A percentile compares a stretch with the other conserved stretches of the same genome.
Conservation (phyloP, 2,797 vertebrate genomes). For the Chelonia mydas region DNA sequence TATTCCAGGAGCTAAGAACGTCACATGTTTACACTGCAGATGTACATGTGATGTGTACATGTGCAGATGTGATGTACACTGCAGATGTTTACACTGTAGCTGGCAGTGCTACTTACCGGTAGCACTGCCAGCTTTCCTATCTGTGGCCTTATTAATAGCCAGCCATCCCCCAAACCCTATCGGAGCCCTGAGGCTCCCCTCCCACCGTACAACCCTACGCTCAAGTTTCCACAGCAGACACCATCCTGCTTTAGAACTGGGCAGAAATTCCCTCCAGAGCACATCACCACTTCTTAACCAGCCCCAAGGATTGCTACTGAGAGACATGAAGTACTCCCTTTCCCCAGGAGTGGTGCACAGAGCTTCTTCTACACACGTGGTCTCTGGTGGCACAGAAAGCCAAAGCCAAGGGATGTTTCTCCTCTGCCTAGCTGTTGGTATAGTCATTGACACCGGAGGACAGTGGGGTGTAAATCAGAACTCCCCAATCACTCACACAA, state of each 20-base stretch:
- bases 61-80: too few relatives aligned
- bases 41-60: background rate
- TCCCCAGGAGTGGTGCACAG: background rate
- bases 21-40: background rate
- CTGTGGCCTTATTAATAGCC: fast-evolving
- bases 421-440: background rate
- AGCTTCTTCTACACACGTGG: background rate
- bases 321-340: background rate
- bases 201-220: background rate
- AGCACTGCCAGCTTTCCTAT: background rate
- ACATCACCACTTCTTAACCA: background rate
- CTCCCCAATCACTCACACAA: background rate
- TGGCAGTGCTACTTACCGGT: background rate
- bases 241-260: background rate
- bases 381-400: background rate
- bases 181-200: background rate
- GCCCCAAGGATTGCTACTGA: background rate
- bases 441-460: background rate
- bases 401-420: background rate
- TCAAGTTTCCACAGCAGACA: background rate
- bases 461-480: background rate
- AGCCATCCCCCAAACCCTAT: background rate
- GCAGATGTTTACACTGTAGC: too few relatives aligned
- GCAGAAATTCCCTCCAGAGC: background rate
- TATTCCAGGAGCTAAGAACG: background rate